phyloP scores from a whole-genome alignment of 2,888 invertebrate genomes.

The Synanthedon myopaeformis region DNA sequence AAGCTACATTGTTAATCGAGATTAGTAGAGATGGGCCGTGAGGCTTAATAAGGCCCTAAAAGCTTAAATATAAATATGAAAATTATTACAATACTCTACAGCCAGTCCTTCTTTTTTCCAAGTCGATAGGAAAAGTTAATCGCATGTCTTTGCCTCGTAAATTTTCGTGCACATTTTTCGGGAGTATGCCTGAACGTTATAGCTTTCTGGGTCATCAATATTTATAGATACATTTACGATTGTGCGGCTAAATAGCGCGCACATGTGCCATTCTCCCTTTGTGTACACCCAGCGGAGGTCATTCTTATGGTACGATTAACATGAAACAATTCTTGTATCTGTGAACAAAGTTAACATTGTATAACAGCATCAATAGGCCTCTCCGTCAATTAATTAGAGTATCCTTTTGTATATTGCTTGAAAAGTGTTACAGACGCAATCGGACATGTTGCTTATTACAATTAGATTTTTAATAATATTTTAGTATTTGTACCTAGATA shows the following conservation, averaged over 20 bases:
- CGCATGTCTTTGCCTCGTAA: conserved; percentile 57
- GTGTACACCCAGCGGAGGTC: conserved; percentile 24
- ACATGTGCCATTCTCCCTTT: conserved; percentile 30
- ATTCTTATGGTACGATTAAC: conserved; percentile 16
- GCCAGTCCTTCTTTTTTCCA: conserved; percentile 8
- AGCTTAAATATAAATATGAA: no score
- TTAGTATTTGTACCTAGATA: no score
- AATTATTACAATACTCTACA: no score
- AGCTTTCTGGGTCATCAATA: conserved; percentile 60
- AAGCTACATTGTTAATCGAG: no score
- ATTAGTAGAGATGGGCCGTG: no score
- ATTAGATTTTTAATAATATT: no score
- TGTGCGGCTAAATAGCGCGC: conserved; percentile 40
- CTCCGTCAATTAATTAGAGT: no score
- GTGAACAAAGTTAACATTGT: background rate
- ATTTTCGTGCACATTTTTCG: conserved; percentile 52
- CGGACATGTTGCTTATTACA: no score
- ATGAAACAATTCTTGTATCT: conserved; percentile 14
- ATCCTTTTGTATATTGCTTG: no score
- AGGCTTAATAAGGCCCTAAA: no score
- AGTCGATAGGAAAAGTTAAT: conserved; percentile 39
- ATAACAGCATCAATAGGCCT: background rate
- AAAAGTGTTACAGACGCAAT: no score
- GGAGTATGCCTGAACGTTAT: conserved; percentile 55
- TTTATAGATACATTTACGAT: conserved; percentile 59